Evolutionary conservation across 1,140 invertebrate genomes (phyloP).

Genomic region (Tetragnatha versicolor): DNA sequence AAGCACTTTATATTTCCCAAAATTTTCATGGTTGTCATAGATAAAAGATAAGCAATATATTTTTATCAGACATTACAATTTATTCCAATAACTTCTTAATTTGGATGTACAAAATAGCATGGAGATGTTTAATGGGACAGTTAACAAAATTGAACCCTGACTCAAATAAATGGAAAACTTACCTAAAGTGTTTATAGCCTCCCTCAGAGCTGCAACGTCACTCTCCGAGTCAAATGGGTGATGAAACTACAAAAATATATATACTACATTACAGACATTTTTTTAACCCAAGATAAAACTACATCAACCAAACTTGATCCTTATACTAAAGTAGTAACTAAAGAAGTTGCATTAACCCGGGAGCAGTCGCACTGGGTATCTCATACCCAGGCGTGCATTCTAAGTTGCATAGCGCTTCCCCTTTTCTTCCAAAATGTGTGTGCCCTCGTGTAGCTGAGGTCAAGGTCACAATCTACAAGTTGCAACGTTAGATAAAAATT

Average conservation of each 20-base stretch:
- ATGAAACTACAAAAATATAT: conserved; percentile 30
- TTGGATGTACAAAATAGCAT: background rate
- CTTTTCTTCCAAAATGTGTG: too few species aligned
- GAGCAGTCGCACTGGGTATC: background rate
- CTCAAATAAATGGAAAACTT: background rate
- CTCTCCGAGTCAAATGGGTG: conserved; percentile 52
- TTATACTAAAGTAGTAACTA: background rate
- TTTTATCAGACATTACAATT: background rate
- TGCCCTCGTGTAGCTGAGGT: too few species aligned
- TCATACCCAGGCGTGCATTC: too few species aligned
- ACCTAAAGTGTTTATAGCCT: conserved; percentile 32
- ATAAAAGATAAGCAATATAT: background rate
- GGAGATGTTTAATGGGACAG: background rate
- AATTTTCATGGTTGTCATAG: background rate
- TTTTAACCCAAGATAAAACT: background rate
- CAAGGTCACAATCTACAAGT: too few species aligned
- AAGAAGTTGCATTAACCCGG: background rate
- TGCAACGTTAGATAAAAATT: too few species aligned
- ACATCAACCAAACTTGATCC: background rate
- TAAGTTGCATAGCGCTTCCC: too few species aligned
- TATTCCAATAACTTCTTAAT: background rate
- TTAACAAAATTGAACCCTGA: background rate
- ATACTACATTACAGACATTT: background rate
- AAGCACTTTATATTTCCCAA: background rate
- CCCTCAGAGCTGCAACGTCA: conserved; percentile 35